Conservation (phyloP, 92 coral and sea anemone species). For the Palythoa caribaeorum region DNA sequence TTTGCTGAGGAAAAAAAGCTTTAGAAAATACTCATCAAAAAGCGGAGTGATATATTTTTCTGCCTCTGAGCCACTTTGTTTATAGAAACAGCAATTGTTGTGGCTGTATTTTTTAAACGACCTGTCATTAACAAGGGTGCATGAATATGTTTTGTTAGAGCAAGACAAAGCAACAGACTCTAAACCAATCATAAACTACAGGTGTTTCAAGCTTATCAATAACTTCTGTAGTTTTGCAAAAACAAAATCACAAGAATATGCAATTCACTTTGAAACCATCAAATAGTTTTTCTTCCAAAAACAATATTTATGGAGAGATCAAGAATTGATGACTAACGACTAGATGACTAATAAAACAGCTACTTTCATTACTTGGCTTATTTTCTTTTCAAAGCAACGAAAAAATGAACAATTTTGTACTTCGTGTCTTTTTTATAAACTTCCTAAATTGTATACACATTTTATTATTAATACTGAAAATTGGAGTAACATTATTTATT, state of each 20-base stretch:
- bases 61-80: not conserved
- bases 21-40: not conserved
- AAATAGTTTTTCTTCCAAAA: not conserved
- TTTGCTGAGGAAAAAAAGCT: not conserved
- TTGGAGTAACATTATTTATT: not conserved
- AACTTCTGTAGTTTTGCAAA: slow-evolving; percentile 15
- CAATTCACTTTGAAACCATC: not conserved
- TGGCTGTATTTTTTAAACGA: slow-evolving; percentile 19
- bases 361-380: not conserved
- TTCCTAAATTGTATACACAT: not conserved
- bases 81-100: not conserved
- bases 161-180: not conserved
- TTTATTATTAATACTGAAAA: not conserved
- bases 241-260: not conserved
- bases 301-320: not conserved
- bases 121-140: slow-evolving; percentile 16
- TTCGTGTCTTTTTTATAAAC: slow-evolving; percentile 8
- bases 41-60: not conserved
- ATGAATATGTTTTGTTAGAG: slow-evolving; percentile 6
- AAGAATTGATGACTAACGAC: not conserved
- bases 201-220: slow-evolving; percentile 10
- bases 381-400: not conserved
- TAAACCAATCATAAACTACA: slow-evolving; percentile 4
- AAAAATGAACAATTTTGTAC: slow-evolving; percentile 12
- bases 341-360: not conserved